A percentile compares a stretch with the other conserved stretches of the same genome.
Evolutionary conservation across 1,140 invertebrate genomes (phyloP).

Genomic region (Drosophila asahinai): DNA sequence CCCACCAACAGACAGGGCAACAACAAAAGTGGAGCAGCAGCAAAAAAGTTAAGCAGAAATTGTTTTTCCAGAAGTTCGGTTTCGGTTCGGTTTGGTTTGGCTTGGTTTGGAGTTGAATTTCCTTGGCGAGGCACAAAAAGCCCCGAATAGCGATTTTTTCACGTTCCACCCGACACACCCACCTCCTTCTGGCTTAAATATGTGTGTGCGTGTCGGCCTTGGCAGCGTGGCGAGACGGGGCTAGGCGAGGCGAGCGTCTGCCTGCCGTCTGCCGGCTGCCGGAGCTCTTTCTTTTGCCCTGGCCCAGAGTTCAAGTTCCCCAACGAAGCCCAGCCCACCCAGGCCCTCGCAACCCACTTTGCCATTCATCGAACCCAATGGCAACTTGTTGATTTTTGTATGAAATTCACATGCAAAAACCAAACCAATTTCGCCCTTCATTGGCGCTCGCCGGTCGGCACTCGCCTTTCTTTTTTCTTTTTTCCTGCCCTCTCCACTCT

Average conservation of each 20-base stretch:
- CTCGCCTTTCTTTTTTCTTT: conserved; percentile 33
- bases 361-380: conserved; percentile 61
- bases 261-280: conserved; percentile 53
- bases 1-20: conserved; percentile 13
- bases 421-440: conserved; percentile 64
- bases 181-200: conserved; percentile 22
- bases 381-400: conserved; percentile 65
- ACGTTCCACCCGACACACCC: conserved; percentile 44
- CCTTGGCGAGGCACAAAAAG: conserved; percentile 57
- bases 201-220: conserved; percentile 53
- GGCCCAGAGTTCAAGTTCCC: conserved; percentile 53
- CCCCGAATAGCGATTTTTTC: conserved; percentile 59
- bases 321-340: conserved; percentile 4
- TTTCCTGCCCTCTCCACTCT: conserved; percentile 16
- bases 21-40: conserved; percentile 19
- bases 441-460: conserved; percentile 43
- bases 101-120: conserved; percentile 48
- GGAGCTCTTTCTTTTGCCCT: conserved; percentile 45
- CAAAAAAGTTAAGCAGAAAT: conserved; percentile 73
- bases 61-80: conserved; percentile 67
- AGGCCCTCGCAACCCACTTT: not conserved
- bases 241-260: conserved; percentile 39
- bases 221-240: conserved; percentile 31
- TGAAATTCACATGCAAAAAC: conserved; percentile 64
- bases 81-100: conserved; percentile 29